Conservation (phyloP, 1,140 invertebrate genomes). For the Euborellia annulipes region DNA sequence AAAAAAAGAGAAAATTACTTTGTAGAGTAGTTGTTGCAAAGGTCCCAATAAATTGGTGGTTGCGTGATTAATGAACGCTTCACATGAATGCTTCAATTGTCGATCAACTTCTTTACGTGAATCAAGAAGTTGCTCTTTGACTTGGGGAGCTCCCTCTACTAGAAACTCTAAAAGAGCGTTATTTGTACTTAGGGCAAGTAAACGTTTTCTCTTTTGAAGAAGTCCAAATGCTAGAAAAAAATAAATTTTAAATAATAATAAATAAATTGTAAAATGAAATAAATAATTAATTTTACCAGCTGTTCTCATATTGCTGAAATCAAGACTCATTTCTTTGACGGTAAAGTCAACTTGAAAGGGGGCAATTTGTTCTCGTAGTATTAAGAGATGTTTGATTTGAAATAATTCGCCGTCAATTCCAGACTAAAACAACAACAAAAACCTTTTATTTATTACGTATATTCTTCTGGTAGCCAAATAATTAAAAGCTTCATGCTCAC, state of each 20-base stretch:
- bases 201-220: constrained; percentile 65
- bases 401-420: constrained; percentile 87
- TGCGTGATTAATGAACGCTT: constrained; percentile 69
- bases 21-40: constrained; percentile 53
- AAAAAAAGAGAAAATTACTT: too few relatives aligned
- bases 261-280: constrained; percentile 2
- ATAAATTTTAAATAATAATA: constrained; percentile 4
- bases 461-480: too few relatives aligned
- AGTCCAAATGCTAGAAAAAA: constrained; percentile 51
- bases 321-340: constrained; percentile 77
- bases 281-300: constrained; percentile 31
- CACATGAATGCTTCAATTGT: constrained; percentile 81
- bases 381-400: constrained; percentile 94
- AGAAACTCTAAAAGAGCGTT: constrained; percentile 88
- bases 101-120: constrained; percentile 89
- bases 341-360: constrained; percentile 96
- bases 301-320: constrained; percentile 77
- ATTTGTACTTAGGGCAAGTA: constrained; percentile 76
- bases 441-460: too few relatives aligned
- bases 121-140: constrained; percentile 80
- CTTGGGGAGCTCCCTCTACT: constrained; percentile 76
- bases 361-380: constrained; percentile 91
- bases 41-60: constrained; percentile 60
- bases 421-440: constrained; percentile 36
- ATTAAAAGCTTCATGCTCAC: too few relatives aligned